phyloP scores from a whole-genome alignment of 2,113 vertebrate genomes.

The Psammodynastes pulverulentus region DNA sequence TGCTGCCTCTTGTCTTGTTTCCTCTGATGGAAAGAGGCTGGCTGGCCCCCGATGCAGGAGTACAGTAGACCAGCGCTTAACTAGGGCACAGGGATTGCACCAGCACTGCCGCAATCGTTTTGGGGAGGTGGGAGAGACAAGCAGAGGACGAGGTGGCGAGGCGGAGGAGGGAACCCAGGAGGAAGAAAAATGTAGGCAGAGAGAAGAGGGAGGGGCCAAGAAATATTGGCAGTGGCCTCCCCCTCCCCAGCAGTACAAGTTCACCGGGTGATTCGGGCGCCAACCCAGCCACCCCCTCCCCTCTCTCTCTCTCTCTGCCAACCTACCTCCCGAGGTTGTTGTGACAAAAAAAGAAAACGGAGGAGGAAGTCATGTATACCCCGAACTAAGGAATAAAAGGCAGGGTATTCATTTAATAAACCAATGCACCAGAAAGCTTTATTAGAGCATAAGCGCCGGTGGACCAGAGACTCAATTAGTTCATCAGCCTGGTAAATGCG shows the following conservation, averaged over 20 bases:
- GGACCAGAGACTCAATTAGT: neutral
- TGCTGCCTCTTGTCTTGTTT: neutral
- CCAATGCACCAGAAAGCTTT: neutral
- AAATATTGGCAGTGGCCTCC: neutral
- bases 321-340: neutral
- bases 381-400: neutral
- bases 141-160: too few relatives aligned
- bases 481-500: neutral
- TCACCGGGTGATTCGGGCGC: neutral
- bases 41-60: neutral
- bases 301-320: neutral
- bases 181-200: neutral
- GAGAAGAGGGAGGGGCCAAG: neutral
- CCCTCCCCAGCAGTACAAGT: neutral
- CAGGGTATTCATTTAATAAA: neutral
- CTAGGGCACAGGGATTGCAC: neutral
- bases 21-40: neutral
- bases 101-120: neutral
- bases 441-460: neutral
- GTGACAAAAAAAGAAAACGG: neutral
- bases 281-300: neutral
- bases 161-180: neutral
- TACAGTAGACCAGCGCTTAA: neutral
- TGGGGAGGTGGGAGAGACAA: neutral
- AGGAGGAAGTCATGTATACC: neutral